phyloP scores from a whole-genome alignment of 2,888 invertebrate species.

The Hirudinaria manillensis region DNA sequence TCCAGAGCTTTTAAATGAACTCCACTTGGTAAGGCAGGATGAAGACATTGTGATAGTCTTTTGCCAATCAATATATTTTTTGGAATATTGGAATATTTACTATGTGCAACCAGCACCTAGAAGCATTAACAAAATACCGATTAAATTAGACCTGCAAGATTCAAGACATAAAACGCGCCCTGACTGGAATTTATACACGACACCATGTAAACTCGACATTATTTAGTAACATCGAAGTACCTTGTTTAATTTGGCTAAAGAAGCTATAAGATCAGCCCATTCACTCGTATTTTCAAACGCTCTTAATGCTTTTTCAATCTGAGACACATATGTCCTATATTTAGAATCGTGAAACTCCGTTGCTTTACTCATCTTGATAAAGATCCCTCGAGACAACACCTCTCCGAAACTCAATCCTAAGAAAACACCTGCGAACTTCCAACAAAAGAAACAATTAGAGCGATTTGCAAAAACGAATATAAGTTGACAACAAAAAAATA shows the following conservation, averaged over 20 bases:
- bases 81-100: slow-evolving; percentile 78
- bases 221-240: slow-evolving; percentile 59
- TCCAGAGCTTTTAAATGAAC: slow-evolving; percentile 85
- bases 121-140: neutral
- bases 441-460: too few species aligned
- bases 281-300: slow-evolving; percentile 88
- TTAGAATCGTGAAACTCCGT: slow-evolving; percentile 58
- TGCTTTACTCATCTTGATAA: too few species aligned
- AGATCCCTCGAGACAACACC: too few species aligned
- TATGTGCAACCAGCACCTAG: slow-evolving; percentile 71
- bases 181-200: too few species aligned
- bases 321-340: slow-evolving; percentile 62
- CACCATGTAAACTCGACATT: too few species aligned
- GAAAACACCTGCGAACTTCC: too few species aligned
- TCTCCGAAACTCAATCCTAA: too few species aligned
- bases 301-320: slow-evolving; percentile 75
- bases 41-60: slow-evolving; percentile 84
- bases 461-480: too few species aligned
- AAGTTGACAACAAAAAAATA: too few species aligned
- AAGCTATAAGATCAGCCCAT: slow-evolving; percentile 88
- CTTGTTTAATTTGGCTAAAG: slow-evolving; percentile 80
- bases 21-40: slow-evolving; percentile 81
- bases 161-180: too few species aligned
- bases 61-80: slow-evolving; percentile 80
- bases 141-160: too few species aligned